phyloP scores from a whole-genome alignment of 1,140 invertebrate species.

The Heterodera carotae region DNA sequence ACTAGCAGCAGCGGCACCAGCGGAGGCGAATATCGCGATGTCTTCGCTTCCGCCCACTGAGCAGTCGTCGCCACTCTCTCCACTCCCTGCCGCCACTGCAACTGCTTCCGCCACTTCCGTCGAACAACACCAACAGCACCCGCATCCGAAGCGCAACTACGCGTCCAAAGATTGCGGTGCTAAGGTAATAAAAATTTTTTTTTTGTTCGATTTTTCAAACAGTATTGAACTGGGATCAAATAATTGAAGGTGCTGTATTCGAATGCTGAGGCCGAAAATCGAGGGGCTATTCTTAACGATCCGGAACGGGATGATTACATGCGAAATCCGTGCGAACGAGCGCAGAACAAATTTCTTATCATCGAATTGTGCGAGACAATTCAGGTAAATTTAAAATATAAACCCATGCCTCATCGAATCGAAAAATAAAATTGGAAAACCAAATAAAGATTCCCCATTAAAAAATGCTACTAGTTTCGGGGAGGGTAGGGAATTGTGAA shows the following conservation, averaged over 20 bases:
- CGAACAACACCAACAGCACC: constrained; percentile 20
- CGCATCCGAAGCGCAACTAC: constrained; percentile 48
- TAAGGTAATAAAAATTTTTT: constrained; percentile 75
- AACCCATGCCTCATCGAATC: no score
- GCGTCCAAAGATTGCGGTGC: constrained; percentile 91
- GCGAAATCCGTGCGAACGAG: constrained; percentile 87
- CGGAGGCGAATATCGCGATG: neutral
- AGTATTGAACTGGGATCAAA: no score
- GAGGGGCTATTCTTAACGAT: constrained; percentile 76
- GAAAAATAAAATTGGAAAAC: no score
- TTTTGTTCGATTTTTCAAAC: neutral
- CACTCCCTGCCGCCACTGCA: neutral
- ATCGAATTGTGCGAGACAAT: constrained; percentile 96
- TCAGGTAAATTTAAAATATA: no score
- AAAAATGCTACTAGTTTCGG: no score
- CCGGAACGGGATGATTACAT: constrained; percentile 87
- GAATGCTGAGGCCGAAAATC: constrained; percentile 86
- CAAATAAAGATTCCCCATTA: no score
- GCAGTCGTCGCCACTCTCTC: neutral
- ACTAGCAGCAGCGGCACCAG: neutral
- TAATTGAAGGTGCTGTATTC: constrained; percentile 71
- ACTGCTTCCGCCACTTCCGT: neutral
- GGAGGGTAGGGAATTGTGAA: no score
- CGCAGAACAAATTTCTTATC: constrained; percentile 83
- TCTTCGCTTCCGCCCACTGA: neutral